These are phyloP conservation scores for Oryzaephilus surinamensis DNA, from an alignment of 1,140 invertebrate species.

Conservation along the genomic window DNA sequence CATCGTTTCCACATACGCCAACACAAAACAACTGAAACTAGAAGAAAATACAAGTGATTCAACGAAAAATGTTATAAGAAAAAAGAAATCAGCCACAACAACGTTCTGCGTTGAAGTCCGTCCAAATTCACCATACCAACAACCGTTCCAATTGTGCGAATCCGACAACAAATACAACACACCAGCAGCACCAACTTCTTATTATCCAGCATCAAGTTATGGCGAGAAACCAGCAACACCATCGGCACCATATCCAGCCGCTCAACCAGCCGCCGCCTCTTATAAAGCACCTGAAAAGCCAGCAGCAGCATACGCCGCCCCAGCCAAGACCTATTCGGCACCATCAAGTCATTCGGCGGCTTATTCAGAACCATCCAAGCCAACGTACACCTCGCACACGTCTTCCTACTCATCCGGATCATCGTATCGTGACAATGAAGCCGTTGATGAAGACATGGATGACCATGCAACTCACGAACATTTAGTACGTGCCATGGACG, in stretches of 20 bases:
- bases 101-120: conserved; percentile 35
- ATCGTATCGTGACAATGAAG: conserved; percentile 4
- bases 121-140: conserved; percentile 28
- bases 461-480: conserved; percentile 6
- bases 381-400: conserved; percentile 13
- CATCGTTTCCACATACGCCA: neutral
- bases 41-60: neutral
- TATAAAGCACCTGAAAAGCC: conserved; percentile 1
- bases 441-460: conserved; percentile 1
- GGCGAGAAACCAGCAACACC: conserved; percentile 6
- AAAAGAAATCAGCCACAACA: conserved; percentile 32
- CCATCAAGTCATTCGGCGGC: conserved; percentile 5
- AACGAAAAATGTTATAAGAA: conserved; percentile 15
- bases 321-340: conserved; percentile 5
- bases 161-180: conserved; percentile 12
- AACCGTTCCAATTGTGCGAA: conserved; percentile 33
- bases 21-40: neutral
- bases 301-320: conserved; percentile 8
- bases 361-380: conserved; percentile 16
- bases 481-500: conserved; percentile 8
- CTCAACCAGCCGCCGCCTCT: conserved; percentile 3
- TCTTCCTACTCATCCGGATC: conserved; percentile 6
- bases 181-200: conserved; percentile 5
- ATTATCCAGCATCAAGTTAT: conserved; percentile 5
- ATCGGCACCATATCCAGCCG: conserved; percentile 2